These are phyloP conservation scores for Helicoverpa zea DNA, from an alignment of 1,140 invertebrate species.

Conservation along the genomic window DNA sequence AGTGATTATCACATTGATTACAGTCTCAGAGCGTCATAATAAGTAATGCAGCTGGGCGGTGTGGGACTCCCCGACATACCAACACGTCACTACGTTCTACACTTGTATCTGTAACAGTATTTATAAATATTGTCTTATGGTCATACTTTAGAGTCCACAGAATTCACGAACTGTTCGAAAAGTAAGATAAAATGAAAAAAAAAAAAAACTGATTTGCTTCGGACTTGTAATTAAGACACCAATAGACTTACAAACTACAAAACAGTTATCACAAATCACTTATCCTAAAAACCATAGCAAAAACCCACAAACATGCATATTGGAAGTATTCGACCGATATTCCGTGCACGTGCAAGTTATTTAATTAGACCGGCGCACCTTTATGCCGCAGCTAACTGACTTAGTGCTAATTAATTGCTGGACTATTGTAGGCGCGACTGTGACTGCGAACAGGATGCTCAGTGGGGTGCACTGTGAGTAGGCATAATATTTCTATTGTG, in stretches of 20 bases:
- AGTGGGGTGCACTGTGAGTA: neutral
- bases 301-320: too few species aligned
- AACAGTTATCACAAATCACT: too few species aligned
- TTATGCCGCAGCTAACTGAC: neutral
- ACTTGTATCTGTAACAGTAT: too few species aligned
- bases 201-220: too few species aligned
- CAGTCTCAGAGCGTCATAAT: neutral
- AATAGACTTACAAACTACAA: too few species aligned
- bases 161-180: too few species aligned
- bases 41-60: neutral
- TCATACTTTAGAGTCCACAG: too few species aligned
- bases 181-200: too few species aligned
- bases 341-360: constrained; percentile 19
- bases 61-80: neutral
- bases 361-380: constrained; percentile 32
- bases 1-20: neutral
- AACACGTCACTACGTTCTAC: neutral
- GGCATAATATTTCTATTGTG: too few species aligned
- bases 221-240: too few species aligned
- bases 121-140: too few species aligned
- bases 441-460: neutral
- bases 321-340: neutral
- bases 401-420: constrained; percentile 30
- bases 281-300: too few species aligned
- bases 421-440: constrained; percentile 12